Evolutionary conservation across 1,140 invertebrate species (phyloP).

Genomic region (Aphelenchoides avenae): DNA sequence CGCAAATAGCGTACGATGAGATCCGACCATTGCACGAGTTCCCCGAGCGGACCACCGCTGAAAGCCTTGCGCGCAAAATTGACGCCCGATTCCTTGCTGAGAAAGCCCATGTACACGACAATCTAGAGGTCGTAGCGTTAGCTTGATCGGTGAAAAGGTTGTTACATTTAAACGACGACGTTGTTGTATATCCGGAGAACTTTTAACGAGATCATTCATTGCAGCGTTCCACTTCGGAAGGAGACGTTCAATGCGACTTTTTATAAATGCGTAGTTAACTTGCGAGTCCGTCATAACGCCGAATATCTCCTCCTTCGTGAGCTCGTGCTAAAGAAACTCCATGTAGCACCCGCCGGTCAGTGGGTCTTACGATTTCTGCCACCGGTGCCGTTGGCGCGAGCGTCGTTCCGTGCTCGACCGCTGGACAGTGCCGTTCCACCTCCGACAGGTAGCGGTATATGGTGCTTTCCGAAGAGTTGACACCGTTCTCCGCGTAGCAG

Average conservation of each 20-base stretch:
- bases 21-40: constrained; percentile 62
- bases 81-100: constrained; percentile 60
- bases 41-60: constrained; percentile 61
- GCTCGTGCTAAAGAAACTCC: constrained; percentile 15
- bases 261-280: constrained; percentile 61
- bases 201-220: constrained; percentile 41
- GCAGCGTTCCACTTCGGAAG: constrained; percentile 60
- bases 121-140: constrained; percentile 51
- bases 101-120: constrained; percentile 61
- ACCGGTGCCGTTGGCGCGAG: neutral
- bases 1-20: constrained; percentile 60
- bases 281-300: constrained; percentile 57
- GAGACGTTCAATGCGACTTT: constrained; percentile 59
- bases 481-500: constrained; percentile 60
- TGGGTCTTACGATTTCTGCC: neutral
- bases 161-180: constrained; percentile 46
- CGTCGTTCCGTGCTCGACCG: constrained; percentile 7
- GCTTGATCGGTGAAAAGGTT: neutral
- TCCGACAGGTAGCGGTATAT: constrained; percentile 61
- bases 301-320: constrained; percentile 56
- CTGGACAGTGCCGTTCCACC: constrained; percentile 51
- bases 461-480: constrained; percentile 61
- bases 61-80: constrained; percentile 61
- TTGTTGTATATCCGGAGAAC: constrained; percentile 42
- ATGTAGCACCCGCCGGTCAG: constrained; percentile 1